Conservation (phyloP, 2,888 invertebrate genomes). For the Flexamia atlantica region DNA sequence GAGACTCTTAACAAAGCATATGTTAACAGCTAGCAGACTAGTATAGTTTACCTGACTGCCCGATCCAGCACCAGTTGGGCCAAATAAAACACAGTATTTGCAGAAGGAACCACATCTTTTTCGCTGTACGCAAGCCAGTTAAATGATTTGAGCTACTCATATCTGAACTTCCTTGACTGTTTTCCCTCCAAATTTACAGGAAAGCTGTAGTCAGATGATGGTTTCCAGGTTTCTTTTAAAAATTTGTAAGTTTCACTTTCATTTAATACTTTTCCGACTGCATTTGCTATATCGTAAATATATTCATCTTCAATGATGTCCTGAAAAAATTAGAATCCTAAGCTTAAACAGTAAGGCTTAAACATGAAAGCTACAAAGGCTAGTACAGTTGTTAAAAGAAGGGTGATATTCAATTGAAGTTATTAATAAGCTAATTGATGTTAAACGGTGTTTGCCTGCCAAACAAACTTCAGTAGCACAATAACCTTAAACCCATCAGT, state of each 20-base stretch:
- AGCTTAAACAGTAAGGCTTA: conserved; percentile 7
- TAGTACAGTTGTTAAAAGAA: too few relatives aligned
- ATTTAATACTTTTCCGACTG: conserved; percentile 49
- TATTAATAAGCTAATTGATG: too few relatives aligned
- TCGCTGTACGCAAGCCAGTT: conserved; percentile 52
- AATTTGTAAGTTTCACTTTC: background rate
- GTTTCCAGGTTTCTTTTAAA: conserved; percentile 42
- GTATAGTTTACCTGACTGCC: conserved; percentile 45
- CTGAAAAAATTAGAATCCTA: conserved; percentile 18
- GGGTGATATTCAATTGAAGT: too few relatives aligned
- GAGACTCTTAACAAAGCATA: too few relatives aligned
- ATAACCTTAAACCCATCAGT: too few relatives aligned
- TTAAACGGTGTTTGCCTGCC: too few relatives aligned
- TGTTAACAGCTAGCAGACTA: too few relatives aligned
- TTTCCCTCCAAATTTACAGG: conserved; percentile 49
- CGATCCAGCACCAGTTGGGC: conserved; percentile 53
- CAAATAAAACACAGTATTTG: conserved; percentile 51
- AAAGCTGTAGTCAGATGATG: conserved; percentile 49
- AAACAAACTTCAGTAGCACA: too few relatives aligned
- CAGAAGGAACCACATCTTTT: conserved; percentile 47
- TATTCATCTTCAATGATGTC: conserved; percentile 7
- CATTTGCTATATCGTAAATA: conserved; percentile 38
- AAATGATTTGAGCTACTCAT: conserved; percentile 23
- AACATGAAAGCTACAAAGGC: background rate
- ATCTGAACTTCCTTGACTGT: conserved; percentile 52